A percentile compares a stretch with the other conserved stretches of the same genome.
Evolutionary conservation across 2,113 vertebrate species (phyloP).

Genomic region (Grammomys dolichurus): DNA sequence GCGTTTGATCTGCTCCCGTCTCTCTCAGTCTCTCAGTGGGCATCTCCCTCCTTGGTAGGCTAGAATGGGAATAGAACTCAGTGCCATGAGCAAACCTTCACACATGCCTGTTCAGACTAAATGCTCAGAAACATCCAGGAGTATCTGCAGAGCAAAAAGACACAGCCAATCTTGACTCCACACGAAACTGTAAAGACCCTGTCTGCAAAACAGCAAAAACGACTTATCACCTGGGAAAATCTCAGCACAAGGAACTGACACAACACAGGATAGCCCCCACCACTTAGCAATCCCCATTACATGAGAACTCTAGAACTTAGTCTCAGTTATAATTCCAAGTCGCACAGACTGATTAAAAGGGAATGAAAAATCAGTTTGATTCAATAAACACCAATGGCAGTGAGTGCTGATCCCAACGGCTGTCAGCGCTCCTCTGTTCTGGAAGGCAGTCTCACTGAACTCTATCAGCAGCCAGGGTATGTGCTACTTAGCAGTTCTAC

Average conservation of each 20-base stretch:
- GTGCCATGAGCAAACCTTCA: neutral
- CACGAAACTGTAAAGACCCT: neutral
- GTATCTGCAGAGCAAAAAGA: neutral
- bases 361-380: slow-evolving; percentile 59
- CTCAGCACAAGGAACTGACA: neutral
- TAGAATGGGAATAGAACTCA: neutral
- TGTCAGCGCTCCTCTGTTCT: neutral
- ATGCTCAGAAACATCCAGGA: neutral
- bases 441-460: slow-evolving; percentile 40
- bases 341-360: neutral
- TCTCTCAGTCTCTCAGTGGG: neutral
- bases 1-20: neutral
- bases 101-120: neutral
- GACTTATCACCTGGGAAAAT: neutral
- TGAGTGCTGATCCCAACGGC: slow-evolving; percentile 40
- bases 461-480: slow-evolving; percentile 34
- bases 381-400: slow-evolving; percentile 8
- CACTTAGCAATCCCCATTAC: neutral
- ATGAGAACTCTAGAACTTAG: neutral
- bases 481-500: neutral
- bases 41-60: neutral
- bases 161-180: slow-evolving; percentile 7
- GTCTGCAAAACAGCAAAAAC: neutral
- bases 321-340: slow-evolving; percentile 9
- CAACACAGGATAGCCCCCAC: neutral